phyloP scores from a whole-genome alignment of 2,113 vertebrate species.

The Otolemur garnettii region DNA sequence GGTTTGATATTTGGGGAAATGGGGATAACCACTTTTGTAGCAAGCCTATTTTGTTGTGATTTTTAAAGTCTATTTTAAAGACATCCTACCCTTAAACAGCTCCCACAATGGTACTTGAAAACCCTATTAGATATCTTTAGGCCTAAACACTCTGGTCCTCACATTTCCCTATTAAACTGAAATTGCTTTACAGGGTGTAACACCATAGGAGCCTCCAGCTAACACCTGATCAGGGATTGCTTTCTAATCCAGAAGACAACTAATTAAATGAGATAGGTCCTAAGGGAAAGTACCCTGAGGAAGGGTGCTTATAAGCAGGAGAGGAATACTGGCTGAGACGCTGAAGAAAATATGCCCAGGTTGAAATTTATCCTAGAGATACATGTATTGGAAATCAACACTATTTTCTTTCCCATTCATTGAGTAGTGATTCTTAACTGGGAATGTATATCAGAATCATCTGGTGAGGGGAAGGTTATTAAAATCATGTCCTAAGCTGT shows the following conservation, averaged over 20 bases:
- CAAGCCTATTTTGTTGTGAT: slow-evolving; percentile 40
- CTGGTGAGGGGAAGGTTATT: not conserved
- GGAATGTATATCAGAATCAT: not conserved
- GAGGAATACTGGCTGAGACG: slow-evolving; percentile 10
- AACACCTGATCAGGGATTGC: slow-evolving; percentile 74
- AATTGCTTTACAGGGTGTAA: slow-evolving; percentile 74
- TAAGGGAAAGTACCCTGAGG: slow-evolving; percentile 38
- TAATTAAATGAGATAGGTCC: slow-evolving; percentile 79
- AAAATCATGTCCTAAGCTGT: not conserved
- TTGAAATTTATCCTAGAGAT: slow-evolving; percentile 13
- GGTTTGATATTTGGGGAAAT: slow-evolving; percentile 45
- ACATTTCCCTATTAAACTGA: slow-evolving; percentile 76
- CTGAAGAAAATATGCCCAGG: slow-evolving; percentile 55
- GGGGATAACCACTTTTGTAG: not conserved
- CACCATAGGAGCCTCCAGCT: slow-evolving; percentile 63
- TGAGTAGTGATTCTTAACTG: not conserved
- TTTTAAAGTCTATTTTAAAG: slow-evolving; percentile 60
- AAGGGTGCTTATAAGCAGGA: not conserved
- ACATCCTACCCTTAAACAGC: slow-evolving; percentile 44
- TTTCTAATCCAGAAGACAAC: slow-evolving; percentile 68
- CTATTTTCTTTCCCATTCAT: not conserved
- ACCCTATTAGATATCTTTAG: slow-evolving; percentile 61
- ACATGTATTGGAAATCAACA: not conserved
- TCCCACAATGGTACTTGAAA: slow-evolving; percentile 67
- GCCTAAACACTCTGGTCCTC: slow-evolving; percentile 62